Conservation (phyloP, 1,140 invertebrate species). For the Apocrypta bakeri region DNA sequence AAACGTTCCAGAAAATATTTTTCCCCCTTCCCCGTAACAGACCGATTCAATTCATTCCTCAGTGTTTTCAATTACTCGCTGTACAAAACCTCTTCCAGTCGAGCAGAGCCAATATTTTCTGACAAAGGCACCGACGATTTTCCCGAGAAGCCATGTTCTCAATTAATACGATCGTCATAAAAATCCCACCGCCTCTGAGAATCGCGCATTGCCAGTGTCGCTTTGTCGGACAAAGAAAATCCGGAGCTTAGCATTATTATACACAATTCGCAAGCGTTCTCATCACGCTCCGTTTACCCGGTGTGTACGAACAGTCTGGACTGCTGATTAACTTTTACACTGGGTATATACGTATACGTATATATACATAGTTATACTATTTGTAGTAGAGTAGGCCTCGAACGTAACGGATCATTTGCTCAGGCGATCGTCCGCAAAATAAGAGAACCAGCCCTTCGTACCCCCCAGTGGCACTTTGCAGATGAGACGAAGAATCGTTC, state of each 20-base stretch:
- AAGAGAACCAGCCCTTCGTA: conserved; percentile 10
- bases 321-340: conserved; percentile 40
- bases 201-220: not conserved
- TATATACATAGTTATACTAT: no score
- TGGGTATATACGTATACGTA: no score
- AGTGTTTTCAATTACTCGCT: conserved; percentile 10
- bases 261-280: conserved; percentile 26
- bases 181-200: not conserved
- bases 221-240: not conserved
- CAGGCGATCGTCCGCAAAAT: conserved; percentile 28
- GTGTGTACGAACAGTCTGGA: not conserved
- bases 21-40: not conserved
- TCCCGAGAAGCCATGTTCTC: not conserved
- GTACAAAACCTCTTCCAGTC: not conserved
- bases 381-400: no score
- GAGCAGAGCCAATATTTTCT: not conserved
- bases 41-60: not conserved
- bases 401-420: conserved; percentile 40
- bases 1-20: not conserved
- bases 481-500: conserved; percentile 26
- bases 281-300: not conserved
- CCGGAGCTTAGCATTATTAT: not conserved
- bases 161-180: conserved; percentile 35
- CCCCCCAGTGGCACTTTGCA: conserved; percentile 8
- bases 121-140: conserved; percentile 25